Percentiles rank a stretch among this genome's conserved stretches.
Conservation (phyloP, 2,113 vertebrate genomes). For the Eclectus roratus region DNA sequence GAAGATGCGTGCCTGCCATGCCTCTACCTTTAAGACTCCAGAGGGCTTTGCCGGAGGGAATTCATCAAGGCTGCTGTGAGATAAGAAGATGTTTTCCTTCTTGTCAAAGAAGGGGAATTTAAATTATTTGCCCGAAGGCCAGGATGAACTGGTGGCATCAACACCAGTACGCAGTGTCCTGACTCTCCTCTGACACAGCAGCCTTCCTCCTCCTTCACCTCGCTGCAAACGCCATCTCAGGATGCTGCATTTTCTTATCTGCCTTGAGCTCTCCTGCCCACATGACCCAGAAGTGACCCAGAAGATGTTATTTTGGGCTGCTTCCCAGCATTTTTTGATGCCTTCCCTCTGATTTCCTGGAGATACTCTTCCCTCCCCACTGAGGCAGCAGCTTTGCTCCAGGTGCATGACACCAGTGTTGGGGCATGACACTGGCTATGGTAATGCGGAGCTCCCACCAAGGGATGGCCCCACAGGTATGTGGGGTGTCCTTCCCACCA, state of each 20-base stretch:
- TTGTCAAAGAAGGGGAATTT: background rate
- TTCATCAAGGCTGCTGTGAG: background rate
- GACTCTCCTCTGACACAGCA: accelerated
- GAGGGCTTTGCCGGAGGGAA: background rate
- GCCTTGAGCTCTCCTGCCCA: background rate
- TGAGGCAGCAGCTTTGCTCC: background rate
- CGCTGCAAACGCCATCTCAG: background rate
- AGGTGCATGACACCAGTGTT: accelerated
- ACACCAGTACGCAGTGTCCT: background rate
- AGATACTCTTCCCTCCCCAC: background rate
- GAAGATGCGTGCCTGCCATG: background rate
- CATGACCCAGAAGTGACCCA: background rate
- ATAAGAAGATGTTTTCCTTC: constrained; percentile 4
- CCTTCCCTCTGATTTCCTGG: background rate
- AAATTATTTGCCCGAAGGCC: constrained; percentile 9
- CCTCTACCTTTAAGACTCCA: background rate
- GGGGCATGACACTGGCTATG: background rate
- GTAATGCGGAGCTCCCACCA: background rate
- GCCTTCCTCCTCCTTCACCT: background rate
- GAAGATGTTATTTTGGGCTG: background rate
- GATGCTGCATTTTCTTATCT: background rate
- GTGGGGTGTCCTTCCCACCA: background rate
- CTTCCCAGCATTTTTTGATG: background rate
- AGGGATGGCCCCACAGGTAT: background rate
- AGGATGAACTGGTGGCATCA: background rate